phyloP scores from a whole-genome alignment of 2,113 vertebrate species.

The Hyla sarda region DNA sequence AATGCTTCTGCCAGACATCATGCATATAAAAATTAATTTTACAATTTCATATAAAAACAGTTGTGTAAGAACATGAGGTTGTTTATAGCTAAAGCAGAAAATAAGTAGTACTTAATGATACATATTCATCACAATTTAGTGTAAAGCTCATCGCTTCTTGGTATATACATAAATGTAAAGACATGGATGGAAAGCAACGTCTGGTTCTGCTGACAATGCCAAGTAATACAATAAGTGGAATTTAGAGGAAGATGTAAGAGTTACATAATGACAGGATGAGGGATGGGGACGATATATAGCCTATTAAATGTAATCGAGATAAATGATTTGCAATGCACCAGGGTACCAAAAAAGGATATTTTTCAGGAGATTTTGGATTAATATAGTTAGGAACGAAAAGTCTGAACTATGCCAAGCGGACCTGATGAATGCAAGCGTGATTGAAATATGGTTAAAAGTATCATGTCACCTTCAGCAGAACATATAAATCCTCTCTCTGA shows the following conservation, averaged over 20 bases:
- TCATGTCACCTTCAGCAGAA: slow-evolving; percentile 12
- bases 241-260: slow-evolving; percentile 42
- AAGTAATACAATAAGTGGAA: slow-evolving; percentile 53
- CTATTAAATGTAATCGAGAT: slow-evolving; percentile 20
- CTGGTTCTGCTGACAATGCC: slow-evolving; percentile 35
- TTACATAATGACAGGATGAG: slow-evolving; percentile 48
- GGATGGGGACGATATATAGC: slow-evolving; percentile 35
- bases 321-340: slow-evolving; percentile 35
- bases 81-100: slow-evolving; percentile 6
- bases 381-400: neutral
- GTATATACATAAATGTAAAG: slow-evolving; percentile 32
- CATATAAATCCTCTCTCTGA: neutral
- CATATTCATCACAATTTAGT: slow-evolving; percentile 50
- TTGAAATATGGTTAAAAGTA: slow-evolving; percentile 19
- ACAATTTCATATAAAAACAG: slow-evolving; percentile 1
- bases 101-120: slow-evolving; percentile 52
- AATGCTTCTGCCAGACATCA: neutral
- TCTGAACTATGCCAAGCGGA: slow-evolving; percentile 15
- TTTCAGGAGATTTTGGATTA: slow-evolving; percentile 16
- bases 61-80: slow-evolving; percentile 7
- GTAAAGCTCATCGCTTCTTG: slow-evolving; percentile 17
- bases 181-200: slow-evolving; percentile 25
- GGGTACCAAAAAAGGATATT: slow-evolving; percentile 44
- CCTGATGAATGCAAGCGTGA: neutral
- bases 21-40: slow-evolving; percentile 21